Evolutionary conservation across 2,113 vertebrate species (phyloP).

Genomic region (Nothobranchius furzeri): DNA sequence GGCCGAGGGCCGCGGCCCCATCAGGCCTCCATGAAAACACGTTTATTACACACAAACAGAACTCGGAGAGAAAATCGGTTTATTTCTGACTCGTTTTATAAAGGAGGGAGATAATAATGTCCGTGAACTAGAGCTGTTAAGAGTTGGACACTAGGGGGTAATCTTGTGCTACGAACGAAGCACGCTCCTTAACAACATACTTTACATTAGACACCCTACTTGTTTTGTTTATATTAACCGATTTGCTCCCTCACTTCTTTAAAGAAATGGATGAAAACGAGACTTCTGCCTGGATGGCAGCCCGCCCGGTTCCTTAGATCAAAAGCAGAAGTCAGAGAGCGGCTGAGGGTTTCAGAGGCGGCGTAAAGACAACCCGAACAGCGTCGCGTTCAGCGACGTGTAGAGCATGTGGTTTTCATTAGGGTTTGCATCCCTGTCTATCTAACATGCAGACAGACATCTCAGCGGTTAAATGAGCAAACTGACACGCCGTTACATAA

Average conservation of each 20-base stretch:
- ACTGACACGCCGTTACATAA: slow-evolving; percentile 10
- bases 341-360: slow-evolving; percentile 56
- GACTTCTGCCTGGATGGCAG: slow-evolving; percentile 5
- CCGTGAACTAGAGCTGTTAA: slow-evolving; percentile 10
- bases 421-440: slow-evolving; percentile 50
- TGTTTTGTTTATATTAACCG: background rate
- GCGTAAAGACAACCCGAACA: slow-evolving; percentile 70
- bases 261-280: background rate
- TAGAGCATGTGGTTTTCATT: slow-evolving; percentile 72
- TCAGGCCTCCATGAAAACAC: slow-evolving; percentile 52
- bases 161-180: slow-evolving; percentile 46
- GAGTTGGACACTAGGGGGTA: slow-evolving; percentile 63
- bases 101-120: background rate
- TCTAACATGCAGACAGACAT: slow-evolving; percentile 42
- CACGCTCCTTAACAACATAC: no score
- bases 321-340: slow-evolving; percentile 70
- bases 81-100: background rate
- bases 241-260: background rate
- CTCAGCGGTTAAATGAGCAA: slow-evolving; percentile 33
- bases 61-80: slow-evolving; percentile 5
- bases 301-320: slow-evolving; percentile 69
- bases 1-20: slow-evolving; percentile 36
- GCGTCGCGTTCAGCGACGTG: slow-evolving; percentile 61
- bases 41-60: slow-evolving; percentile 35
- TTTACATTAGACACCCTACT: background rate